phyloP scores from a whole-genome alignment of 2,888 invertebrate species.

The Gymnocheta viridis region DNA sequence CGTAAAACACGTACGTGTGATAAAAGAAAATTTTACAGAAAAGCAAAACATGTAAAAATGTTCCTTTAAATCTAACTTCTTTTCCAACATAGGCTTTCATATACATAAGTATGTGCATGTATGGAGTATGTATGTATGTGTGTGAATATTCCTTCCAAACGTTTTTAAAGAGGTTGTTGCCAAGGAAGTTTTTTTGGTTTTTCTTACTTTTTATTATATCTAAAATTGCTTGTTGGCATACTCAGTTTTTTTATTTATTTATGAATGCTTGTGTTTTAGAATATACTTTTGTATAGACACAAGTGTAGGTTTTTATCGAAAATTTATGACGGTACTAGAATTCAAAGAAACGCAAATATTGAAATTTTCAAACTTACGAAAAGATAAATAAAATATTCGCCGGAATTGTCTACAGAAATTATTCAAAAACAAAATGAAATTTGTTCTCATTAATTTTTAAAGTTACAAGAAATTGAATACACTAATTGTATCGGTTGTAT shows the following conservation, averaged over 20 bases:
- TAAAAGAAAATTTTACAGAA: neutral
- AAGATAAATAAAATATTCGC: neutral
- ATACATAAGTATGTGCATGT: neutral
- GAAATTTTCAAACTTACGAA: neutral
- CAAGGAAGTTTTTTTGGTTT: neutral
- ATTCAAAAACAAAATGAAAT: no score
- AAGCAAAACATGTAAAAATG: constrained; percentile 7
- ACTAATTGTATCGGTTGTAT: no score
- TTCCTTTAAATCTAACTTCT: neutral
- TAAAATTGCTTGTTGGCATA: neutral
- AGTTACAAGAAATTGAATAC: no score
- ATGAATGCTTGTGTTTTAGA: neutral
- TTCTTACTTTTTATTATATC: neutral
- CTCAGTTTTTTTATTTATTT: neutral
- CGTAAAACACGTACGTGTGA: constrained; percentile 1
- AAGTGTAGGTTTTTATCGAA: constrained; percentile 5
- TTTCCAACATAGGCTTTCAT: neutral
- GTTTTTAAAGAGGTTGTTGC: constrained; percentile 24
- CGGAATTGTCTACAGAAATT: neutral
- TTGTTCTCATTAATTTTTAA: no score
- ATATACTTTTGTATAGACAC: neutral
- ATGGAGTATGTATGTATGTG: neutral
- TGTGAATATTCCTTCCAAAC: neutral
- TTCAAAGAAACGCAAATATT: neutral
- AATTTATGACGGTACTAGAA: constrained; percentile 10